These are phyloP conservation scores for Percopsis transmontana DNA, from an alignment of 2,113 vertebrate genomes.

Conservation along the genomic window DNA sequence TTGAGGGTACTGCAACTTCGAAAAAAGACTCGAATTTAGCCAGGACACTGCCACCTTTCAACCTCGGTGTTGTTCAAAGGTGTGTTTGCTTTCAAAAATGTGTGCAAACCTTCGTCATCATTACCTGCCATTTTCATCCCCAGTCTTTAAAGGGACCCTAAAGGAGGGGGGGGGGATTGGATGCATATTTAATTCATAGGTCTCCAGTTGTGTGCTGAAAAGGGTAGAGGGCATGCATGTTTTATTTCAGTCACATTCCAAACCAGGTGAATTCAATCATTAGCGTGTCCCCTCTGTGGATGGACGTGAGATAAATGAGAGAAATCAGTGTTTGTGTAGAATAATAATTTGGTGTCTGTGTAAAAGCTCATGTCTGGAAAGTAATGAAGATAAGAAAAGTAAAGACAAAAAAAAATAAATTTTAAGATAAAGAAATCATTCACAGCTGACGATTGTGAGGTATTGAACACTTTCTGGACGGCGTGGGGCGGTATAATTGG, in stretches of 20 bases:
- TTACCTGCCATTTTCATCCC: conserved; percentile 84
- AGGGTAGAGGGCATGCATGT: too few relatives aligned
- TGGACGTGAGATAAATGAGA: too few relatives aligned
- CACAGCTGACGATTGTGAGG: neutral
- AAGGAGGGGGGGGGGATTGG: conserved; percentile 15
- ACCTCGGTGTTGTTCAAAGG: conserved; percentile 87
- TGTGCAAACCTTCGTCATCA: conserved; percentile 90
- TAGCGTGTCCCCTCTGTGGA: too few relatives aligned
- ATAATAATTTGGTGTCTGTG: too few relatives aligned
- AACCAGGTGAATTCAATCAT: too few relatives aligned
- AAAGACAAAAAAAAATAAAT: too few relatives aligned
- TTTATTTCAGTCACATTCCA: too few relatives aligned
- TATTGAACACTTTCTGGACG: conserved; percentile 5
- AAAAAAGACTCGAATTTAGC: conserved; percentile 81
- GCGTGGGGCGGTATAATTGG: conserved; percentile 36
- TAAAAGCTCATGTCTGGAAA: too few relatives aligned
- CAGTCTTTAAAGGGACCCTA: conserved; percentile 61
- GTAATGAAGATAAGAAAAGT: too few relatives aligned
- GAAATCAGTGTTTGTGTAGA: too few relatives aligned
- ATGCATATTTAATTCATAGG: too few relatives aligned
- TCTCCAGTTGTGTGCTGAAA: too few relatives aligned
- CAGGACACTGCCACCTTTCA: conserved; percentile 94
- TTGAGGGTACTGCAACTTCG: conserved; percentile 74
- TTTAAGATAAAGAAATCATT: neutral
- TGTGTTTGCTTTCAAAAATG: conserved; percentile 83